Conservation (phyloP, 1,140 invertebrate genomes). For the Elymnias hypermnestra region DNA sequence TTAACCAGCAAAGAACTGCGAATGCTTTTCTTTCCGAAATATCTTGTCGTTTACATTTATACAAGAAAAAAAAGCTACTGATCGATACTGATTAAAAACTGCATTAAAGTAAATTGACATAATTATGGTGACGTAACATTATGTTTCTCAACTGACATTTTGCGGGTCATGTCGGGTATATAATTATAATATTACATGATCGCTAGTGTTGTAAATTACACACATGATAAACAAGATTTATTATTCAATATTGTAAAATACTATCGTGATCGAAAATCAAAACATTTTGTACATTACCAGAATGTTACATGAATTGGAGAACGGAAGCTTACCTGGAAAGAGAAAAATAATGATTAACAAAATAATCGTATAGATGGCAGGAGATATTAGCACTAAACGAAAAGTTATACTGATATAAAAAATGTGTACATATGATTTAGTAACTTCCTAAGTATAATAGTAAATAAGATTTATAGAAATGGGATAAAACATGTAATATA, state of each 20-base stretch:
- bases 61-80: too few species aligned
- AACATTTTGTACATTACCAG: conserved; percentile 6
- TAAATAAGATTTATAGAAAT: too few species aligned
- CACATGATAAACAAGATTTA: conserved; percentile 5
- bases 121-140: conserved; percentile 6
- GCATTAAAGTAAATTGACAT: conserved; percentile 1
- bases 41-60: too few species aligned
- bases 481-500: too few species aligned
- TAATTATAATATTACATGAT: conserved; percentile 21
- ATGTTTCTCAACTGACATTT: conserved; percentile 9
- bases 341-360: conserved; percentile 15
- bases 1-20: too few species aligned
- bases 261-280: background rate
- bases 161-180: conserved; percentile 5
- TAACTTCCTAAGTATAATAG: too few species aligned
- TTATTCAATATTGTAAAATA: conserved; percentile 4
- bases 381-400: too few species aligned
- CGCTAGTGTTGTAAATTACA: conserved; percentile 14
- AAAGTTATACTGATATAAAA: background rate
- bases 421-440: too few species aligned
- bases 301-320: background rate
- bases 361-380: background rate
- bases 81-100: conserved; percentile 4
- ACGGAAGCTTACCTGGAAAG: conserved; percentile 37
- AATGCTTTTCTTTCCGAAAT: too few species aligned